These are phyloP conservation scores for Acleris literana DNA, from an alignment of 2,888 invertebrate species.

Conservation along the genomic window DNA sequence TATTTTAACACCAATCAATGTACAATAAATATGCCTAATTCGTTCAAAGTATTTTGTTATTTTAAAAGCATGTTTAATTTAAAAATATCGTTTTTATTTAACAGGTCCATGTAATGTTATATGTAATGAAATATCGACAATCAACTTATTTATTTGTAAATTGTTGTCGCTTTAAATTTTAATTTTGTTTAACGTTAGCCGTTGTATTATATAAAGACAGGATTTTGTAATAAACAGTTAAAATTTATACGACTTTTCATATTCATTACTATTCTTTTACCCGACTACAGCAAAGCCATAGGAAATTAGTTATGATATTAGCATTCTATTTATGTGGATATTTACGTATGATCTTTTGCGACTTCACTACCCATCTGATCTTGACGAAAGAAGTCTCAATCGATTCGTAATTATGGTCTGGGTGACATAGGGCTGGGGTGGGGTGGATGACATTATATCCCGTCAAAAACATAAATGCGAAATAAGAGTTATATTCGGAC, in stretches of 20 bases:
- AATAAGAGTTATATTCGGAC: too few relatives aligned
- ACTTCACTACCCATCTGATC: too few relatives aligned
- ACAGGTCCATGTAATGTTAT: conserved; percentile 20
- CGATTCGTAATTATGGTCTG: too few relatives aligned
- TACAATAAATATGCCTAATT: conserved; percentile 14
- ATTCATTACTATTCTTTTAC: not conserved
- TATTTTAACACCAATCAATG: conserved; percentile 9
- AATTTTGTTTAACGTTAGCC: conserved; percentile 12
- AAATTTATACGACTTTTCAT: conserved; percentile 3
- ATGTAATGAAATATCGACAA: conserved; percentile 24
- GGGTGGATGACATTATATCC: too few relatives aligned
- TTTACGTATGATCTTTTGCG: too few relatives aligned
- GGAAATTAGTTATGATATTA: too few relatives aligned
- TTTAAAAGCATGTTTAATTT: conserved; percentile 10
- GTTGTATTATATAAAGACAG: conserved; percentile 21
- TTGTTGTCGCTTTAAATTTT: conserved; percentile 25
- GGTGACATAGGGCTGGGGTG: too few relatives aligned
- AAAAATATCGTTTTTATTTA: conserved; percentile 24
- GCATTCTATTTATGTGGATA: too few relatives aligned
- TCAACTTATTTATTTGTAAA: conserved; percentile 28
- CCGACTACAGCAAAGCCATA: not conserved
- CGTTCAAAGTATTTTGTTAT: conserved; percentile 20
- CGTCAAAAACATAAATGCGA: too few relatives aligned
- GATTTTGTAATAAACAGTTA: conserved; percentile 28
- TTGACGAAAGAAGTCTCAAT: too few relatives aligned